These are phyloP conservation scores for Magallana ariakensis DNA, from an alignment of 1,140 invertebrate genomes.

Conservation along the genomic window DNA sequence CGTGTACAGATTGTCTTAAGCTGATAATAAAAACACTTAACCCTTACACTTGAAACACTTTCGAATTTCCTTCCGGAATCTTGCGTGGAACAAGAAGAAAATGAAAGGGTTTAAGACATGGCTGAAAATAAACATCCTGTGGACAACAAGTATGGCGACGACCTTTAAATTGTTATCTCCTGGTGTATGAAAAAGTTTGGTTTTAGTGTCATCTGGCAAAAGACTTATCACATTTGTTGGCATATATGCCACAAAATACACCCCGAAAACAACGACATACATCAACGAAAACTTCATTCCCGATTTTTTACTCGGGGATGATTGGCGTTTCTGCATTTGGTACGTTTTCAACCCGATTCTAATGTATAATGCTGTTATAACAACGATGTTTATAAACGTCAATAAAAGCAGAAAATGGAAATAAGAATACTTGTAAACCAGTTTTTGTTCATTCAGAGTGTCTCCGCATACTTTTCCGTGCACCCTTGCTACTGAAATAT, in stretches of 20 bases:
- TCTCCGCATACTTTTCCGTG: background rate
- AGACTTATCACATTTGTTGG: constrained; percentile 11
- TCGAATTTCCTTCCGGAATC: background rate
- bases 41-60: too few species aligned
- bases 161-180: background rate
- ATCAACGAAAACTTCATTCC: background rate
- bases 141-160: background rate
- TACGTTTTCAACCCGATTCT: background rate
- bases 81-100: constrained; percentile 17
- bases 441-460: background rate
- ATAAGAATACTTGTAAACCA: background rate
- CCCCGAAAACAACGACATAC: background rate
- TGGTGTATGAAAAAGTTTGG: background rate
- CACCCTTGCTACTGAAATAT: background rate
- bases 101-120: constrained; percentile 25
- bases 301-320: background rate
- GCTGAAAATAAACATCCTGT: constrained; percentile 29
- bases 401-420: background rate
- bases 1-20: too few species aligned
- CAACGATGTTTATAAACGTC: background rate
- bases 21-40: too few species aligned
- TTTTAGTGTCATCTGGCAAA: background rate
- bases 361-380: background rate
- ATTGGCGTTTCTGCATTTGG: too few species aligned
- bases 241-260: constrained; percentile 16